These are phyloP conservation scores for Dicaeum eximium DNA, from an alignment of 2,113 vertebrate genomes.

Conservation along the genomic window DNA sequence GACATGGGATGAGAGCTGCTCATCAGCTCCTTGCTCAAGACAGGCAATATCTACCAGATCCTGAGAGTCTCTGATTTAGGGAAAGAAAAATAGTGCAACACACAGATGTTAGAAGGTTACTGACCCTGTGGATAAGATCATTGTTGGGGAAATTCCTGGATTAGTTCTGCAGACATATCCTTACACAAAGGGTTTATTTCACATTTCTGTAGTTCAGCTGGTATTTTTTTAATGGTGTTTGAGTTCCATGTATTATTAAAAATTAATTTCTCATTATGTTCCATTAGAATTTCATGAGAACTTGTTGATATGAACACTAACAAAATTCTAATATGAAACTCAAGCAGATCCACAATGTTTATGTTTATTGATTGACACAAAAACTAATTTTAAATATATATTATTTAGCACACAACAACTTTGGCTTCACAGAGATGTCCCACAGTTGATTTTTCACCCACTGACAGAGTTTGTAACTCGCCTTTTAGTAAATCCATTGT, in stretches of 20 bases:
- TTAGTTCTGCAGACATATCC: background rate
- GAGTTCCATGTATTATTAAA: accelerated
- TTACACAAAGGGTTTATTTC: background rate
- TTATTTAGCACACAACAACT: background rate
- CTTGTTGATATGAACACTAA: background rate
- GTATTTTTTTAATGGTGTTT: background rate
- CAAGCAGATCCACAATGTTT: background rate
- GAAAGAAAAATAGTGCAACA: background rate
- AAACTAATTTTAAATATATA: background rate
- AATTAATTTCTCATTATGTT: background rate
- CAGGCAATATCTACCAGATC: background rate
- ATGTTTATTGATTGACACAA: background rate
- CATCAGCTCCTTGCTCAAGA: background rate
- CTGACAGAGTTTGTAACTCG: background rate
- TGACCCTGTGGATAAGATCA: background rate
- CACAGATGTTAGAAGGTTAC: background rate
- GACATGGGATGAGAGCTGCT: too few species aligned
- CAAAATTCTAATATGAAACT: background rate
- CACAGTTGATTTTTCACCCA: background rate
- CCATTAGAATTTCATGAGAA: background rate
- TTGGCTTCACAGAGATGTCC: background rate
- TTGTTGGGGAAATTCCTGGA: background rate
- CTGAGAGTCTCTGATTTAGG: background rate
- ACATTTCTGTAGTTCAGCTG: background rate
- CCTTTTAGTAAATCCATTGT: background rate